A percentile compares a stretch with the other conserved stretches of the same genome.
Evolutionary conservation across 1,140 invertebrate genomes (phyloP).

Genomic region (Hyphantria cunea): DNA sequence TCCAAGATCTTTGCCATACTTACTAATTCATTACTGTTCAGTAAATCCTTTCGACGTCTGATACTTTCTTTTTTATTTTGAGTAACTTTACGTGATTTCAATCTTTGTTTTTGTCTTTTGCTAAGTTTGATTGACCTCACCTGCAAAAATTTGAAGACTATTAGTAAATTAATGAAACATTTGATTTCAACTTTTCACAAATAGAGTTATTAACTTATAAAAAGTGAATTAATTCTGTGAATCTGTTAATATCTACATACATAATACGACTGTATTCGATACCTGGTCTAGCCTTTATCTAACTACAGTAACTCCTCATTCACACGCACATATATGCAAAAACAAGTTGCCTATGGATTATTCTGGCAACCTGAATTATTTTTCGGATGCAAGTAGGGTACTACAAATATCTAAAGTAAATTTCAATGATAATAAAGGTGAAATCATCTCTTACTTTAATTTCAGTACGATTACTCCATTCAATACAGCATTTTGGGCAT

Average conservation of each 20-base stretch:
- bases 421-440: conserved; percentile 9
- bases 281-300: too few relatives aligned
- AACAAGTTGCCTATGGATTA: too few relatives aligned
- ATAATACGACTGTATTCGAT: too few relatives aligned
- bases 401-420: background rate
- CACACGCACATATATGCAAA: too few relatives aligned
- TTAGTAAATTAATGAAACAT: background rate
- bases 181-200: background rate
- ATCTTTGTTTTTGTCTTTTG: conserved; percentile 58
- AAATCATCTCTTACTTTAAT: conserved; percentile 44
- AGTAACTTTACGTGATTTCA: conserved; percentile 40
- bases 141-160: conserved; percentile 39
- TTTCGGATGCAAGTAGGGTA: too few relatives aligned
- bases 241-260: too few relatives aligned
- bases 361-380: too few relatives aligned
- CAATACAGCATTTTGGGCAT: conserved; percentile 61
- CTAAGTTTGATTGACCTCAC: conserved; percentile 49
- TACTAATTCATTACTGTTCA: conserved; percentile 62
- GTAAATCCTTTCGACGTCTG: conserved; percentile 36
- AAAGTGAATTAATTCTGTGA: too few relatives aligned
- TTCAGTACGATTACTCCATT: conserved; percentile 51
- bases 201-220: too few relatives aligned
- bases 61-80: conserved; percentile 31
- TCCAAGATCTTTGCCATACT: conserved; percentile 30
- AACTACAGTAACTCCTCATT: too few relatives aligned